A percentile compares a stretch with the other conserved stretches of the same genome.
These are phyloP conservation scores for Antitype chi DNA, from an alignment of 2,888 invertebrate genomes.

Conservation along the genomic window DNA sequence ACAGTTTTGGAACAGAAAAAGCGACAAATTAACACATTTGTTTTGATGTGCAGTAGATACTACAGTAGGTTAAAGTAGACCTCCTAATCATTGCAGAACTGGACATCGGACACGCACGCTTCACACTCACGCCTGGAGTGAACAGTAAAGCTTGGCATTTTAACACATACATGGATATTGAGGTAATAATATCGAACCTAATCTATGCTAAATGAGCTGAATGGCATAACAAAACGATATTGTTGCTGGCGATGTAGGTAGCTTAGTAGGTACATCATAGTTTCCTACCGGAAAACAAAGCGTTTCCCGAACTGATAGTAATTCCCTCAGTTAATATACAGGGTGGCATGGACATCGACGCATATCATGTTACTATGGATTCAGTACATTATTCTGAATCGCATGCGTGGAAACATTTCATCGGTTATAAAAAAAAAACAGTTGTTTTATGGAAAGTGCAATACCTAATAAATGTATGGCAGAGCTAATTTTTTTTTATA, in stretches of 20 bases:
- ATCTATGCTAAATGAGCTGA: neutral
- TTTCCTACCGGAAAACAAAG: neutral
- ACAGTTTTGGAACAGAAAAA: neutral
- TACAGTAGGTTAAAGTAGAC: neutral
- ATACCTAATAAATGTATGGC: no score
- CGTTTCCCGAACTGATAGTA: slow-evolving; percentile 8
- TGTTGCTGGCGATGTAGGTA: neutral
- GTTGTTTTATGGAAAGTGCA: no score
- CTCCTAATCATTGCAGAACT: neutral
- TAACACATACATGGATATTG: neutral
- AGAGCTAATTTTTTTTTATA: no score
- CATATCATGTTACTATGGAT: no score
- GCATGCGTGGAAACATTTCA: no score
- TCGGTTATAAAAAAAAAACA: no score
- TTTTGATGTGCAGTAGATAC: neutral
- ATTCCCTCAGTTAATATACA: no score
- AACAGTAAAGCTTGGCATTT: neutral
- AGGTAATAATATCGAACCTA: neutral
- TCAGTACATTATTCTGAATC: no score
- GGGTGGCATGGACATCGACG: no score
- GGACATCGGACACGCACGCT: neutral
- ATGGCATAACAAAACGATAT: neutral
- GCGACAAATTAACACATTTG: neutral
- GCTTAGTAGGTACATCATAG: neutral
- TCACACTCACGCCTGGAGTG: slow-evolving; percentile 1